Evolutionary conservation across 2,797 vertebrate species (phyloP), one percentile per base, ranked within the genome.

Genomic region (Hippopotamyrus pictus): DNA sequence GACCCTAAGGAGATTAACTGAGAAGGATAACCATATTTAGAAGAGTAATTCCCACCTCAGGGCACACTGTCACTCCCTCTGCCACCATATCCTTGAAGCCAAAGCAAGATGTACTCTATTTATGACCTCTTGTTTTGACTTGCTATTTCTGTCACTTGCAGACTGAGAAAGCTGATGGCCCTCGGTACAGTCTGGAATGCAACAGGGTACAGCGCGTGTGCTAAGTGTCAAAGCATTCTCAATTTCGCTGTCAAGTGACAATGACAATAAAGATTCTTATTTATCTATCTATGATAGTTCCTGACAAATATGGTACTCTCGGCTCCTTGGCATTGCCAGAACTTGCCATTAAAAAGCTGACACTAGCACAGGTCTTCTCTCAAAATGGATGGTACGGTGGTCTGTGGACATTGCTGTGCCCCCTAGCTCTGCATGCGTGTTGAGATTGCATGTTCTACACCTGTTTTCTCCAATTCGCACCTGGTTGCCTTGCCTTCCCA

Each of bases 1-100:
- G 86, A 57, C 87, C 48, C 88, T 93, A 92, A 93, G 93, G 89
- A 86, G 93, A 91, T 94, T 93, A 92, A 90, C 88, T 90, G 65
- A 82, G 90, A 89, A 83, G 90, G 85, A 91, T 92, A 85, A 90
- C 90, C 89, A 90, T 90, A 92, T 92, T 90, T 91, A 90, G 88
- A 88, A 89, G 87, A 41, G 54, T 12, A 41, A 90, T 89, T 88
- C 69, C 69, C 4, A 69, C 88, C 14, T 82, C 50, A 62, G 11
- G 76, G 90, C 59, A 19, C 3, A 37, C 86, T 88, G 76, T 65
- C 19, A 59, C 1, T 65, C 62, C 89, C 83, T 29, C 76, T 54
- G 57, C 22, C 17, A 69, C 22, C 12, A 8, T 57, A 46, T 50
- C 62, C 19, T 50, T 53, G 54, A 69, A 76, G 17, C 41, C 62